Evolutionary conservation across 2,113 vertebrate genomes (phyloP), one percentile per base, ranked within the genome.

Genomic region (Lichenostomus cassidix): DNA sequence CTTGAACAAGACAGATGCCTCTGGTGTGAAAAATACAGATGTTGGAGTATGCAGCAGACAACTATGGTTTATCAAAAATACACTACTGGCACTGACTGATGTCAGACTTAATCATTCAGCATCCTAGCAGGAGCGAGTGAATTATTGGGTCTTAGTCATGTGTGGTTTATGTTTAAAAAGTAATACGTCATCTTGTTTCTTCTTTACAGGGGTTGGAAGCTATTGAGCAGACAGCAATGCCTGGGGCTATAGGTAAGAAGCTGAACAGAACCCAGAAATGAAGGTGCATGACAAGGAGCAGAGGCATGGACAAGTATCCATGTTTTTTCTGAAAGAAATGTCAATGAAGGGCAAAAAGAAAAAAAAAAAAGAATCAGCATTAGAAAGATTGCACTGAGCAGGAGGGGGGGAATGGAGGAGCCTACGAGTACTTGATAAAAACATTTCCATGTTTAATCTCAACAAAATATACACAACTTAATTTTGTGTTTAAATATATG

Each of bases 11-110:
- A 96, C 92, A 97, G 91, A 94, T 94, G 88, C 86, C 95, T 84
- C 79, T 96, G 77, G 79, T 97, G 92, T 96, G 95, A 98, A 97
- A 97, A 96, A 94, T 87, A 97, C 91, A 96, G 96, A 97, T 97
- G 97, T 94, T 97, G 92, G 86, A 96, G 81, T 76, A 95, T 69
- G 82, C 90, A 90, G 89, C 95, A 96, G 91, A 97, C 95, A 97
- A 97, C 79, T 87, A 86, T 79, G 96, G 96, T 97, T 98, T 97
- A 98, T 98, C 94, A 97, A 95, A 97, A 97, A 97, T 89, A 95
- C 67, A 97, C 91, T 87, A 88, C 93, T 97, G 94, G 92, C 90
- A 89, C 87, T 96, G 95, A 96, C 92, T 97, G 94, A 97, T 97
- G 95, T 96, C 96, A 94, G 89, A 92, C 93, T 95, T 92, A 95